These are phyloP conservation scores for Microtus pennsylvanicus DNA, from an alignment of 2,113 vertebrate species.

Conservation along the genomic window DNA sequence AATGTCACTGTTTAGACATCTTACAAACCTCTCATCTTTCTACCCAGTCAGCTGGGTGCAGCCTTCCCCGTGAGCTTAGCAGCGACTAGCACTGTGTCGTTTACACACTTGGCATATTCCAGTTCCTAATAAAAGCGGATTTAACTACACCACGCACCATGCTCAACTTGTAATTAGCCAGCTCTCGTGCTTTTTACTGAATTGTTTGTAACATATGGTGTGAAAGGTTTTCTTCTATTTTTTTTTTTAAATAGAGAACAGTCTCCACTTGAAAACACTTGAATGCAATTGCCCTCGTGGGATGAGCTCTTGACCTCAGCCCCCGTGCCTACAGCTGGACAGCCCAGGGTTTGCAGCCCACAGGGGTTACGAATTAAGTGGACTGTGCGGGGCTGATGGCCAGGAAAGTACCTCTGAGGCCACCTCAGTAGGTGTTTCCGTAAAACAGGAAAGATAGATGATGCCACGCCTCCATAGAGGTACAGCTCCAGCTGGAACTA, in stretches of 20 bases:
- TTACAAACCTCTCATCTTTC: conserved; percentile 90
- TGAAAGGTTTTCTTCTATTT: not conserved
- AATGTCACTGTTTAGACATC: conserved; percentile 92
- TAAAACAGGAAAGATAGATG: not conserved
- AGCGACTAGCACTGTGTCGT: not conserved
- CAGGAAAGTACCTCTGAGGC: not conserved
- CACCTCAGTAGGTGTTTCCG: not conserved
- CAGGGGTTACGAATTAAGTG: not conserved
- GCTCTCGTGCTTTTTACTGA: conserved; percentile 36
- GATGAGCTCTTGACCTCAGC: not conserved
- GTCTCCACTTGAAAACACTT: not conserved
- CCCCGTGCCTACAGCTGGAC: not conserved
- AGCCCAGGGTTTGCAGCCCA: not conserved
- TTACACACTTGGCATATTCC: not conserved
- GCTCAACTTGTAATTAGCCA: conserved; percentile 28
- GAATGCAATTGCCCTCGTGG: not conserved
- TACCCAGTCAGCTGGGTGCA: fast-evolving
- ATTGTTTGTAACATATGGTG: not conserved
- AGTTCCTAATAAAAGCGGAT: conserved; percentile 6
- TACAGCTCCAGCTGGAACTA: too few species aligned
- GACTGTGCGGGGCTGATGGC: not conserved
- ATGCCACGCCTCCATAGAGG: too few species aligned
- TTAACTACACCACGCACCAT: conserved; percentile 8
- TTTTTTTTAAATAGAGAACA: conserved; percentile 1
- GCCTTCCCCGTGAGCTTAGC: not conserved